Evolutionary conservation across 2,797 vertebrate genomes (phyloP).

Genomic region (Loriculus beryllinus): DNA sequence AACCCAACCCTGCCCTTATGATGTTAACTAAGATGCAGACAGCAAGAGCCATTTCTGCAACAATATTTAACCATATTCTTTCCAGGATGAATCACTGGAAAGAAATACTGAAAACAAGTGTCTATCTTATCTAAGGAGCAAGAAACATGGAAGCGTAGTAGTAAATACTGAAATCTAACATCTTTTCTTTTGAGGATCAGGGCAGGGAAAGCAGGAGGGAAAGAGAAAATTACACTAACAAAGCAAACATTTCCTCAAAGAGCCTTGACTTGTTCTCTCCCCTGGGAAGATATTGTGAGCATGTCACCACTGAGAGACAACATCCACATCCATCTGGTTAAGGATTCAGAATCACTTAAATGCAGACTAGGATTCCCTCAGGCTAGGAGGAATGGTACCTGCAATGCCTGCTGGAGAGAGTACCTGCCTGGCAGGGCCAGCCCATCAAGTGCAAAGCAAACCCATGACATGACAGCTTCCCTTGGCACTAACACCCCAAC

Average conservation of each 20-base stretch:
- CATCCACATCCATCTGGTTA: neutral
- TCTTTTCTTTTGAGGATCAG: neutral
- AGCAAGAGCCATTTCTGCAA: neutral
- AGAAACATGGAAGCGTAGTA: neutral
- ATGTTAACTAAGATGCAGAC: neutral
- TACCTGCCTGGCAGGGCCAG: neutral
- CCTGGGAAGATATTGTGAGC: neutral
- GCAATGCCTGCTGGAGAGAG: neutral
- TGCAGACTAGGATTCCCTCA: neutral
- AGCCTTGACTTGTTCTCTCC: neutral
- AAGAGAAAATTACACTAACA: neutral
- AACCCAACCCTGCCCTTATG: neutral
- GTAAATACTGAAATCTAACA: neutral
- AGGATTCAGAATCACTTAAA: neutral
- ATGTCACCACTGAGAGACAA: neutral
- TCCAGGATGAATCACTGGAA: neutral
- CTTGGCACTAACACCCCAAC: neutral
- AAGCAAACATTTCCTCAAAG: neutral
- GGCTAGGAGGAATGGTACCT: neutral
- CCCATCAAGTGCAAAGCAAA: neutral
- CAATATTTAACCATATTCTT: neutral
- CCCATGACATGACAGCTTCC: accelerated
- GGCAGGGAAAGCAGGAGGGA: neutral
- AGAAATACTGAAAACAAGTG: neutral
- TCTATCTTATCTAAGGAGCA: neutral